Percentiles rank a stretch among this genome's conserved stretches.
phyloP scores from a whole-genome alignment of 2,888 invertebrate species.

The Mimas tiliae region DNA sequence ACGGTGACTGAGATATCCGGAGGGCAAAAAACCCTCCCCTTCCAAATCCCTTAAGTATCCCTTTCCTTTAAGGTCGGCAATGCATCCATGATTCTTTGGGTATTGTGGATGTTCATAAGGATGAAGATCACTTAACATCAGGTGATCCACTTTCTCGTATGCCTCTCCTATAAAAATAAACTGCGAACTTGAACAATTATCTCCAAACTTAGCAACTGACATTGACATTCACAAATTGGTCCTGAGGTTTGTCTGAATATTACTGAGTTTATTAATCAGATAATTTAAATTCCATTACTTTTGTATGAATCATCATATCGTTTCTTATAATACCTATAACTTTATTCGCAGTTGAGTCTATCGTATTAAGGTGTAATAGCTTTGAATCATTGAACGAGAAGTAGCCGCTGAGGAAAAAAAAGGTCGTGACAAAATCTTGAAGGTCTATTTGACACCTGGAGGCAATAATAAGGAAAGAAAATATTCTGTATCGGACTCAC shows the following conservation, averaged over 20 bases:
- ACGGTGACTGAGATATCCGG: no score
- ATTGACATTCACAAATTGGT: constrained; percentile 7
- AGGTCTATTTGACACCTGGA: neutral
- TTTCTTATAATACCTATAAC: constrained; percentile 12
- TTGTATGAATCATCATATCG: constrained; percentile 44
- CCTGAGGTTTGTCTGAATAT: neutral
- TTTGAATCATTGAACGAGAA: constrained; percentile 57
- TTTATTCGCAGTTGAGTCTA: constrained; percentile 33
- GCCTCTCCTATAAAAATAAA: no score
- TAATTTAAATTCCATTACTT: constrained; percentile 6
- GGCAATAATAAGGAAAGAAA: neutral
- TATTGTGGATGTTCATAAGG: no score
- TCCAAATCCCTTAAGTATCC: no score
- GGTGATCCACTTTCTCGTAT: no score
- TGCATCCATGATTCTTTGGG: no score
- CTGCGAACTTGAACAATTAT: neutral
- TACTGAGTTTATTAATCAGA: neutral
- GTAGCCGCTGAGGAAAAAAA: neutral
- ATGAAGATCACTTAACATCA: no score
- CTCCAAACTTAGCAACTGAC: neutral
- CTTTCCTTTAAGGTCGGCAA: no score
- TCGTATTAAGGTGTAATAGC: constrained; percentile 31
- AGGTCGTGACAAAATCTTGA: neutral
- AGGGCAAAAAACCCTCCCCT: no score
- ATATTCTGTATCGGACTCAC: neutral